Evolutionary conservation across 64 coral and sea anemone species (phyloP), one percentile per base, ranked within the genome.

Genomic region (Astreopora myriophthalma): DNA sequence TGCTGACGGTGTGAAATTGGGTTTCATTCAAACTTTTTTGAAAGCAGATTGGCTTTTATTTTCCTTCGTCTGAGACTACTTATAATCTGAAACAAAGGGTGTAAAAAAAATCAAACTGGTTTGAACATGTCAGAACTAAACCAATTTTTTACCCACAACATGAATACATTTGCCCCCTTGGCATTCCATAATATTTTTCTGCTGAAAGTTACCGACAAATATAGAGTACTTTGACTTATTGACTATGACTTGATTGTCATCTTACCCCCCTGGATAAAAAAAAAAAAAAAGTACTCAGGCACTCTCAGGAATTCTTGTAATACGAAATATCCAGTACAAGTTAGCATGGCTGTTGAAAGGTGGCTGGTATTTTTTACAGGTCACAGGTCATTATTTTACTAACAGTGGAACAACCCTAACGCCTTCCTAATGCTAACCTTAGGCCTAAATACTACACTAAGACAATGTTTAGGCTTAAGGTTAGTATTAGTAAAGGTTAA

Each of bases 11-110:
- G 26, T 27, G 63, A 66, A 66, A 7, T 66, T 66, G 63, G 63
- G 26, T 66, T 25, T 66, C 63, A 11, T 66, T 66, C 63, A 66
- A 27, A 66, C 49, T 55, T 55, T 66, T 24, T 20, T 66, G 22
- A 66, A 66, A 66, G 63, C 63, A 66, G 63, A 66, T 9, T 66
- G 63, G 26, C 26, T 66, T 66, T 28, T 66, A 66, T 66, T 66
- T 66, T 66, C 63, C 23, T 66, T 27, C 24, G 10, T 28, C 63
- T 66, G 5, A 66, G 63, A 66, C 6, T 66, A 66, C 63, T 61
- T 66, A 66, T 66, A 66, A 66, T 66, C n/a, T 66, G 63, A 66
- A 66, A 66, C 63, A 66, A 66, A 26, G 63, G 63, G n/a, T 66
- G n/a, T 66, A 55, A 55, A 19, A 55, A 55, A 55, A 55, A 42